Evolutionary conservation across 53 echinoderm and acorn worm genomes (phyloP).

Genomic region (Antedon mediterranea): DNA sequence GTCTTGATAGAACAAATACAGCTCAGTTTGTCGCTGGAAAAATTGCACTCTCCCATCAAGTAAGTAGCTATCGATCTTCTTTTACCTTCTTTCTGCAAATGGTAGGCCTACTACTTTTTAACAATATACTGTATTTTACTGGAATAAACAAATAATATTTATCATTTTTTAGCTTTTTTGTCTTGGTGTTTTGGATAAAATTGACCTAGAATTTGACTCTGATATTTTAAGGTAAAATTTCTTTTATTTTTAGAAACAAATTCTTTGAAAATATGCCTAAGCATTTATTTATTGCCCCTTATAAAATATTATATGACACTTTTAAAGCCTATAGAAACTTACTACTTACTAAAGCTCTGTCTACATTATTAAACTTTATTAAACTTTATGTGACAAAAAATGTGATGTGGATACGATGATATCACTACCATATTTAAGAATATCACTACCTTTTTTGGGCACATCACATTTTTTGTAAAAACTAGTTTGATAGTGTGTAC

Average conservation of each 20-base stretch:
- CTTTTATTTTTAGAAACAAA: background rate
- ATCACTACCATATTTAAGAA: no score
- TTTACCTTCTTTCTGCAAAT: no score
- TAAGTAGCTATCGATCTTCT: conserved; percentile 9
- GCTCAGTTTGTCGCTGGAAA: conserved; percentile 94
- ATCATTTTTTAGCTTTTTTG: conserved; percentile 40
- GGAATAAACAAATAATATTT: no score
- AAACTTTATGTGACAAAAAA: no score
- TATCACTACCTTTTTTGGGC: no score
- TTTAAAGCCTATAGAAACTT: background rate
- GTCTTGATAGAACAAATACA: conserved; percentile 90
- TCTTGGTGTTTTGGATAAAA: conserved; percentile 54
- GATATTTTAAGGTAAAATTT: conserved; percentile 58
- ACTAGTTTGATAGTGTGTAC: no score
- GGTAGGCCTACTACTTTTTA: no score
- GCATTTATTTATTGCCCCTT: background rate
- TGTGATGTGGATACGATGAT: no score
- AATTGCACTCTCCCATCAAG: conserved; percentile 76
- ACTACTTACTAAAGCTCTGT: no score
- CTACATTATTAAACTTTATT: no score
- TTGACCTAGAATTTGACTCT: conserved; percentile 74
- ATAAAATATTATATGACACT: background rate
- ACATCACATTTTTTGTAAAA: no score
- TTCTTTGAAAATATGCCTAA: background rate
- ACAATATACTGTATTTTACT: no score